Conservation (phyloP, 37 sponge, comb jelly and placozoan species). For the Theonella swinhoei region DNA sequence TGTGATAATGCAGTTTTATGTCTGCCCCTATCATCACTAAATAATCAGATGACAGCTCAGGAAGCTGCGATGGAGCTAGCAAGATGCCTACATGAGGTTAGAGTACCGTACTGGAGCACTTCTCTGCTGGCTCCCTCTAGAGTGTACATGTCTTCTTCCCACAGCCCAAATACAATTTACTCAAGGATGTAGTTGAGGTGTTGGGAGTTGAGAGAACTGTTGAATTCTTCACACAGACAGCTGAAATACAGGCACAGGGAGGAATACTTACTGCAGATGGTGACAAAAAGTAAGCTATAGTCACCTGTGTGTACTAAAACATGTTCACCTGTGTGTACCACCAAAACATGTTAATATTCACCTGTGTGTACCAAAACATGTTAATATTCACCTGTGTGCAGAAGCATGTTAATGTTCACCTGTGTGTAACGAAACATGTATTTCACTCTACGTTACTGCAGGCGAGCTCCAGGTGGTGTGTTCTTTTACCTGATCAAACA, state of each 20-base stretch:
- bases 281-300: constrained; percentile 33
- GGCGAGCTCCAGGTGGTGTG: constrained; percentile 60
- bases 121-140: neutral
- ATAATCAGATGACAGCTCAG: neutral
- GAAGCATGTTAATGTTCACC: neutral
- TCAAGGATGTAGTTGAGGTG: constrained; percentile 24
- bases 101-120: too few relatives aligned
- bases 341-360: too few relatives aligned
- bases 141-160: neutral
- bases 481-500: constrained; percentile 54
- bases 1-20: neutral
- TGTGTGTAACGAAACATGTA: neutral
- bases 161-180: constrained; percentile 50
- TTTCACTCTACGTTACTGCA: neutral
- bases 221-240: constrained; percentile 39
- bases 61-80: constrained; percentile 32
- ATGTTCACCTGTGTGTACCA: too few relatives aligned
- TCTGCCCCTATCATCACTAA: neutral
- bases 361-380: too few relatives aligned
- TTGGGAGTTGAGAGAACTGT: constrained; percentile 44
- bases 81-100: constrained; percentile 53
- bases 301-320: too few relatives aligned
- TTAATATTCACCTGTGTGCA: too few relatives aligned
- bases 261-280: constrained; percentile 41
- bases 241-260: constrained; percentile 52